Evolutionary conservation across 1,140 invertebrate species (phyloP).

Genomic region (Aphelenchoides fujianensis): DNA sequence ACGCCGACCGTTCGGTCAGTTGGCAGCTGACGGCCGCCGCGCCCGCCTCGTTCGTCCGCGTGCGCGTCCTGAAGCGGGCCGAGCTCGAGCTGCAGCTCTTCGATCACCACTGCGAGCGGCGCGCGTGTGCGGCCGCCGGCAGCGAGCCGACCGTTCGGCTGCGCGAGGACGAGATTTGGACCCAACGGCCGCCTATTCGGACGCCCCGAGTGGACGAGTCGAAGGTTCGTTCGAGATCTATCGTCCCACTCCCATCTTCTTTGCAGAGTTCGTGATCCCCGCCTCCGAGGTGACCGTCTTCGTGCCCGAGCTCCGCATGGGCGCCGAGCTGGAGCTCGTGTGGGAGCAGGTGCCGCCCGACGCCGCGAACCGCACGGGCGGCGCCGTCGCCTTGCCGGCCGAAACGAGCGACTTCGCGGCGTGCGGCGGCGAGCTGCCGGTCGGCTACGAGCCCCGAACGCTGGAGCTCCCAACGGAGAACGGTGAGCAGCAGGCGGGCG

Average conservation of each 20-base stretch:
- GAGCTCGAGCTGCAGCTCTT: constrained; percentile 4
- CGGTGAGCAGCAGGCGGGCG: constrained; percentile 1
- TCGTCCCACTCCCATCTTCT: constrained; percentile 6
- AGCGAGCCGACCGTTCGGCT: background rate
- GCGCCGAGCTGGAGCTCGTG: background rate
- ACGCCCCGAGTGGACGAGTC: background rate
- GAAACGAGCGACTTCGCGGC: constrained; percentile 20
- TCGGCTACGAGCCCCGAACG: constrained; percentile 41
- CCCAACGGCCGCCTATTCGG: background rate
- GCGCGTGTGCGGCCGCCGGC: background rate
- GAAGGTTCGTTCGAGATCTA: too few relatives aligned
- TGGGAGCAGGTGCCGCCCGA: background rate
- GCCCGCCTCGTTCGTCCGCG: constrained; percentile 6
- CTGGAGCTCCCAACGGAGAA: constrained; percentile 28
- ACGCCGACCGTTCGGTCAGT: background rate
- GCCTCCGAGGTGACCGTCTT: background rate
- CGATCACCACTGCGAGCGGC: constrained; percentile 1
- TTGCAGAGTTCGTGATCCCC: constrained; percentile 1
- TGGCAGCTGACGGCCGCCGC: background rate
- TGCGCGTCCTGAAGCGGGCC: background rate
- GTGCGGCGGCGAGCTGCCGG: constrained; percentile 49
- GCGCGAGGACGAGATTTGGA: background rate
- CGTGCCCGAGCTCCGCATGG: constrained; percentile 11
- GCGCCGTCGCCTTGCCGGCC: background rate
- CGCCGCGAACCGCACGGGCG: constrained; percentile 21